A percentile compares a stretch with the other conserved stretches of the same genome.
Evolutionary conservation across 2,113 vertebrate species (phyloP).

Genomic region (Dipodomys ordii): DNA sequence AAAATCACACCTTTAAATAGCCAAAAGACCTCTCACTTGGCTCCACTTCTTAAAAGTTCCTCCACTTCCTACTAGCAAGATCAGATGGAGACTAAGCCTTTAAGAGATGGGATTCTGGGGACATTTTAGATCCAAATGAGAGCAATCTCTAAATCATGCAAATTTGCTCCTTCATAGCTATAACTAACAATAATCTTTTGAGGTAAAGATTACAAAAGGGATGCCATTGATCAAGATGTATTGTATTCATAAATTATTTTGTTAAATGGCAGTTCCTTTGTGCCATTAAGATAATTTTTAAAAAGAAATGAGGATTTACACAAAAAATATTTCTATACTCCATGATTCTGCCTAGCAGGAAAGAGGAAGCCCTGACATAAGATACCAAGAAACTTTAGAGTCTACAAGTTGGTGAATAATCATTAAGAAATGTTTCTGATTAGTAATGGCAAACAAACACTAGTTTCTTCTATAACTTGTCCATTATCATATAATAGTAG

Average conservation of each 20-base stretch:
- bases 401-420: not conserved
- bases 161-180: not conserved
- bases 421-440: not conserved
- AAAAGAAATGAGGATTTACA: too few relatives aligned
- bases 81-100: not conserved
- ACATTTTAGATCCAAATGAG: not conserved
- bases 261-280: too few relatives aligned
- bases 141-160: not conserved
- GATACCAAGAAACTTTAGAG: not conserved
- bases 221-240: too few relatives aligned
- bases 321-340: not conserved
- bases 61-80: not conserved
- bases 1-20: not conserved
- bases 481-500: not conserved
- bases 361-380: not conserved
- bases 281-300: too few relatives aligned
- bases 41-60: not conserved
- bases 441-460: not conserved
- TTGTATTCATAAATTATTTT: too few relatives aligned
- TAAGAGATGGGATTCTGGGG: not conserved
- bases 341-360: not conserved
- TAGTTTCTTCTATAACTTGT: not conserved
- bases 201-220: not conserved
- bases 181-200: not conserved
- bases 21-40: not conserved